phyloP scores from a whole-genome alignment of 2,113 vertebrate species.

The Rhinolophus sinicus region DNA sequence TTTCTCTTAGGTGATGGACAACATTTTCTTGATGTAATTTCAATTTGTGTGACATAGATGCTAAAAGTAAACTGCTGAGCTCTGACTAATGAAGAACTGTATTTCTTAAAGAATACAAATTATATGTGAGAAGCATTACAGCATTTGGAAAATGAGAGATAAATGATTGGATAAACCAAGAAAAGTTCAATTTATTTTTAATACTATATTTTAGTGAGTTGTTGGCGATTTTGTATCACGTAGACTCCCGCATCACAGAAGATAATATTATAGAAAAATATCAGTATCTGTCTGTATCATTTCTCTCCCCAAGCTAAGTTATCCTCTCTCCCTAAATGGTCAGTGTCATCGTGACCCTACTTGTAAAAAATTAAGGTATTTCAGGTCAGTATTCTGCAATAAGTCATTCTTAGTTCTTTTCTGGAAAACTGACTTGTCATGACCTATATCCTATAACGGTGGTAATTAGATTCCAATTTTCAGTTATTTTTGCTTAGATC shows the following conservation, averaged over 20 bases:
- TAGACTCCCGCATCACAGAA: not conserved
- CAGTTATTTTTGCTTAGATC: slow-evolving; percentile 29
- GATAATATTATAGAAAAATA: not conserved
- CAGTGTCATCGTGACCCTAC: slow-evolving; percentile 57
- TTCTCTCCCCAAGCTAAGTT: not conserved
- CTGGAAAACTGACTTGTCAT: slow-evolving; percentile 55
- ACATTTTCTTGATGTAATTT: slow-evolving; percentile 60
- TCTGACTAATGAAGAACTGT: slow-evolving; percentile 45
- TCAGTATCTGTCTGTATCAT: not conserved
- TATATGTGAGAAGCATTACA: not conserved
- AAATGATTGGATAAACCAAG: slow-evolving; percentile 48
- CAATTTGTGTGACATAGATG: slow-evolving; percentile 59
- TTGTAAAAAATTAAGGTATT: not conserved
- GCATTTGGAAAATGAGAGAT: slow-evolving; percentile 60
- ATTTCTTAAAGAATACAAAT: slow-evolving; percentile 53
- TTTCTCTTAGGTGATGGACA: slow-evolving; percentile 10
- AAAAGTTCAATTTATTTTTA: slow-evolving; percentile 40
- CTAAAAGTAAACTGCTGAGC: not conserved
- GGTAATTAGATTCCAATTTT: slow-evolving; percentile 47
- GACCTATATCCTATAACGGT: not conserved
- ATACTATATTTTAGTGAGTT: not conserved
- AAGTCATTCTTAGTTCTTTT: slow-evolving; percentile 50
- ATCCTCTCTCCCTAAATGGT: not conserved
- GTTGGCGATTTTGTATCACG: not conserved
- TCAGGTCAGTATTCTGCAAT: slow-evolving; percentile 34